Conservation (phyloP, 2,888 invertebrate species). For the Tiliacea citrago region DNA sequence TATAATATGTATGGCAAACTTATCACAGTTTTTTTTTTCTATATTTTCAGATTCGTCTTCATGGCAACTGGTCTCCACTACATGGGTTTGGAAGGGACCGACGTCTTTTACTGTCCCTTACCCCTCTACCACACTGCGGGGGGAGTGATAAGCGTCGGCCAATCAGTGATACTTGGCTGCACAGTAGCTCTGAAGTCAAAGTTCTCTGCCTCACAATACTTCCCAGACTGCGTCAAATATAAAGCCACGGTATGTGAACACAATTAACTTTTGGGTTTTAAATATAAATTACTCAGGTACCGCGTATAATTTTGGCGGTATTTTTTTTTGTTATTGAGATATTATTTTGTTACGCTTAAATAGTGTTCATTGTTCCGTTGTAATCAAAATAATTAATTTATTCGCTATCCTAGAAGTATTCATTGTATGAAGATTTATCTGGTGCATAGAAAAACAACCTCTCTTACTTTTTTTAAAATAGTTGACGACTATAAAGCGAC, state of each 20-base stretch:
- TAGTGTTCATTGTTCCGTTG: background rate
- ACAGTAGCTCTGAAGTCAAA: conserved; percentile 96
- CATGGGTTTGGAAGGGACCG: conserved; percentile 92
- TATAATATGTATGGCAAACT: background rate
- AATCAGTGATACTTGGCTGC: conserved; percentile 94
- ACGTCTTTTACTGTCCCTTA: conserved; percentile 96
- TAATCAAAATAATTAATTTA: background rate
- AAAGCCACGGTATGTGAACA: conserved; percentile 96
- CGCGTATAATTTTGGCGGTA: background rate
- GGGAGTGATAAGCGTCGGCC: conserved; percentile 96
- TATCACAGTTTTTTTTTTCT: background rate
- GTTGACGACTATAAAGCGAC: no score
- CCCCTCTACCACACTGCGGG: conserved; percentile 99
- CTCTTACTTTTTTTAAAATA: no score
- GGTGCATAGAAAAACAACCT: background rate
- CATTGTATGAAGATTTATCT: no score
- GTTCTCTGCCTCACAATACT: conserved; percentile 98
- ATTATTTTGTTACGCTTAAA: conserved; percentile 18
- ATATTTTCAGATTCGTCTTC: conserved; percentile 92
- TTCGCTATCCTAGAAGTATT: no score
- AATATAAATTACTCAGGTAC: background rate
- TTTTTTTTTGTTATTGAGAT: background rate
- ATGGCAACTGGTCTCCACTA: conserved; percentile 93
- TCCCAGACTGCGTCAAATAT: conserved; percentile 97
- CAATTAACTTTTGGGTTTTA: background rate